Conservation (phyloP, 2,797 vertebrate genomes). For the Perodicticus potto region DNA sequence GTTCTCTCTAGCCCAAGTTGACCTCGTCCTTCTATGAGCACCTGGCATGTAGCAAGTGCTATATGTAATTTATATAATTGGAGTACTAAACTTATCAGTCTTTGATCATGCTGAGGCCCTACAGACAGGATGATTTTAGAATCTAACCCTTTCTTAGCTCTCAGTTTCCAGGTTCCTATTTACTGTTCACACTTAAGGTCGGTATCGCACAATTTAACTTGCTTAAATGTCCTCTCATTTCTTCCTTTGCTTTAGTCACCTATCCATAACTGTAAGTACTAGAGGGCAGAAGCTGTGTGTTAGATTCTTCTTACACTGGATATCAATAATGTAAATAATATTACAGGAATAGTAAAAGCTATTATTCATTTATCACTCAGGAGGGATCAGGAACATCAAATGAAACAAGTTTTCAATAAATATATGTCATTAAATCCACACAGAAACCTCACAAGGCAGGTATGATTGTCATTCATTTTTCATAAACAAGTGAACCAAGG, state of each 20-base stretch:
- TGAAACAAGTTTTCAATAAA: constrained; percentile 41
- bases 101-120: not conserved
- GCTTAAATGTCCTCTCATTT: constrained; percentile 18
- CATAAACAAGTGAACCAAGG: constrained; percentile 24
- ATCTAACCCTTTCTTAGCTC: not conserved
- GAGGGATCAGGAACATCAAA: not conserved
- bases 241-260: not conserved
- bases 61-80: not conserved
- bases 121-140: not conserved
- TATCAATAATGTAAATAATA: constrained; percentile 26
- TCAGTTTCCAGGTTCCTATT: not conserved
- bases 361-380: not conserved
- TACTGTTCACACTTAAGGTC: constrained; percentile 3
- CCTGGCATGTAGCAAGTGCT: not conserved
- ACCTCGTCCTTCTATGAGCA: not conserved
- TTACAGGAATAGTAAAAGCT: constrained; percentile 22
- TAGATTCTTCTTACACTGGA: not conserved
- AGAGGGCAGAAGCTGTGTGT: not conserved
- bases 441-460: not conserved
- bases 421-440: not conserved
- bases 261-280: constrained; percentile 28
- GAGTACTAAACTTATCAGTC: not conserved
- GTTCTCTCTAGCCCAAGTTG: not conserved
- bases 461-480: constrained; percentile 37
- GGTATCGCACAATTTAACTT: not conserved